phyloP scores from a whole-genome alignment of 2,113 vertebrate species.

The Psilopogon haemacephalus region DNA sequence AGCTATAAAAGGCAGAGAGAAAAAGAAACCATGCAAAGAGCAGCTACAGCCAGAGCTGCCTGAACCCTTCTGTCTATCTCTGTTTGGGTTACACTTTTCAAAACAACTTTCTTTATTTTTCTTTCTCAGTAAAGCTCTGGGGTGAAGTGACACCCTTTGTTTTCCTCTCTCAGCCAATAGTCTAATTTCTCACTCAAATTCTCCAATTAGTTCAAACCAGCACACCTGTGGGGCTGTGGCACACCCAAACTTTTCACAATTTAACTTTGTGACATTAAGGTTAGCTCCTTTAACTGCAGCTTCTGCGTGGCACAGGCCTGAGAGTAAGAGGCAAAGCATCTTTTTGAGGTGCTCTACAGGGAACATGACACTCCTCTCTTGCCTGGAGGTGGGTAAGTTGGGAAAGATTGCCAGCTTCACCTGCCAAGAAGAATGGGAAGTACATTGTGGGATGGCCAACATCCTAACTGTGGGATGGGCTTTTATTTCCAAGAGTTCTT shows the following conservation, averaged over 20 bases:
- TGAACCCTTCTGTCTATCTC: too few relatives aligned
- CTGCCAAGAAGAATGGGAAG: not conserved
- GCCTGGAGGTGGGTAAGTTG: not conserved
- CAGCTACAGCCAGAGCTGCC: too few relatives aligned
- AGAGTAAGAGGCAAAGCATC: not conserved
- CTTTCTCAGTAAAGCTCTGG: too few relatives aligned
- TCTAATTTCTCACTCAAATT: too few relatives aligned
- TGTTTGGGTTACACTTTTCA: too few relatives aligned
- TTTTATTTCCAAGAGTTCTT: not conserved
- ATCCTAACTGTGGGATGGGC: accelerated
- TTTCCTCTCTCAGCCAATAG: too few relatives aligned
- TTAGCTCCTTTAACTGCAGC: not conserved
- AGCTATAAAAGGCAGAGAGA: too few relatives aligned
- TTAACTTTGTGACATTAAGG: not conserved
- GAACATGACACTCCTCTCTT: not conserved
- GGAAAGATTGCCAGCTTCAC: not conserved
- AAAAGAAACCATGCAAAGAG: too few relatives aligned
- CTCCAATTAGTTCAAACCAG: too few relatives aligned
- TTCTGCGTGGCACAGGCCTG: not conserved
- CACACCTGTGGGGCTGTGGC: not conserved
- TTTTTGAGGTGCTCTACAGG: not conserved
- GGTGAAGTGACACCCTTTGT: too few relatives aligned
- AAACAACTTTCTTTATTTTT: too few relatives aligned
- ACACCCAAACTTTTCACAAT: not conserved
- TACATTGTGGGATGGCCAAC: too few relatives aligned